These are phyloP conservation scores for Sebastes oblongus DNA, from an alignment of 2,797 vertebrate species.

Conservation along the genomic window DNA sequence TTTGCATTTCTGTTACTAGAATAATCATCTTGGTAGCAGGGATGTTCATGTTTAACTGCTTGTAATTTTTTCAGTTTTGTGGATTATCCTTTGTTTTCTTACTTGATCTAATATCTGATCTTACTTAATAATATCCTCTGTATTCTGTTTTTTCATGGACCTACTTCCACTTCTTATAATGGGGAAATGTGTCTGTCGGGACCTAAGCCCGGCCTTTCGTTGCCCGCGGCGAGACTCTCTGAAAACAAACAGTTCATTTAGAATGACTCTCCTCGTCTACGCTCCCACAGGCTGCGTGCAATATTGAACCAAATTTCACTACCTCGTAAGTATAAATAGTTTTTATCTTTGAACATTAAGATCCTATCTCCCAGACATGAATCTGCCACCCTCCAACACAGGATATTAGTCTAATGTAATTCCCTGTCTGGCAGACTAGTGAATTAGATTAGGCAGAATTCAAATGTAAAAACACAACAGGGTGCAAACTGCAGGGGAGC, in stretches of 20 bases:
- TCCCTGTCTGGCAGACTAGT: neutral
- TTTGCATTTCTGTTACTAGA: neutral
- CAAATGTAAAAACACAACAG: neutral
- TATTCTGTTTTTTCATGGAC: neutral
- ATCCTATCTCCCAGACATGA: slow-evolving; percentile 21
- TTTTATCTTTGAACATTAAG: slow-evolving; percentile 13
- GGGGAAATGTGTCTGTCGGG: slow-evolving; percentile 5
- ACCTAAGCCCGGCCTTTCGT: slow-evolving; percentile 5
- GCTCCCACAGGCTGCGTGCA: neutral
- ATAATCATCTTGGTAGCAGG: neutral
- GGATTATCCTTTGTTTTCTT: neutral
- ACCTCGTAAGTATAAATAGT: slow-evolving; percentile 32
- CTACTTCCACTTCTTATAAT: slow-evolving; percentile 6
- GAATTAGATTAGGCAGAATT: slow-evolving; percentile 12
- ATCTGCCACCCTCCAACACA: slow-evolving; percentile 20
- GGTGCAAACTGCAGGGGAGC: neutral
- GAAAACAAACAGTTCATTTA: slow-evolving; percentile 49
- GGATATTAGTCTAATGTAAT: slow-evolving; percentile 40
- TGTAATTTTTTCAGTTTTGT: neutral
- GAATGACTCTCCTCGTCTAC: neutral
- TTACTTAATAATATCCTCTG: neutral
- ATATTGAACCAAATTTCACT: slow-evolving; percentile 12
- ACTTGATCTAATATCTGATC: neutral
- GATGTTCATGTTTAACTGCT: neutral
- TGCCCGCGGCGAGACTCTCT: slow-evolving; percentile 16